Conservation (phyloP, 1,140 invertebrate species). For the Zaprionus taronus region DNA sequence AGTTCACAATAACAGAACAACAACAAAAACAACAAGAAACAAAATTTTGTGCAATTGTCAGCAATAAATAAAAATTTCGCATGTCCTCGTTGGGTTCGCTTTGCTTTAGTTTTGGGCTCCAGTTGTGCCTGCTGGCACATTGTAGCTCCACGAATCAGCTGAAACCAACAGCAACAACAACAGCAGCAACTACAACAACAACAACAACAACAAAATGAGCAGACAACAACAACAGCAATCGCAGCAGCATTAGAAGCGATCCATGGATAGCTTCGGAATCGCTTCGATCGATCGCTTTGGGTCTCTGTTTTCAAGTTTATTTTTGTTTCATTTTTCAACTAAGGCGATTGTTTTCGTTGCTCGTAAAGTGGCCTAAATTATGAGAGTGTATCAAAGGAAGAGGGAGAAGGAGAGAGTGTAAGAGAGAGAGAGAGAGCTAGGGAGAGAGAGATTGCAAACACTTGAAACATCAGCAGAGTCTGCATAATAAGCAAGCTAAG, state of each 20-base stretch:
- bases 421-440: not conserved
- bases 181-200: not conserved
- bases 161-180: slow-evolving; percentile 30
- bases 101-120: slow-evolving; percentile 24
- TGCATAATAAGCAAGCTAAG: not conserved
- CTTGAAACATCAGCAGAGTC: not conserved
- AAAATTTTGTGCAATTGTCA: slow-evolving; percentile 81
- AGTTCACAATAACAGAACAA: slow-evolving; percentile 32
- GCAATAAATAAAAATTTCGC: slow-evolving; percentile 83
- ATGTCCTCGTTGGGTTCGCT: slow-evolving; percentile 67
- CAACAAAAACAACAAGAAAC: slow-evolving; percentile 18
- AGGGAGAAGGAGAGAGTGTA: not conserved
- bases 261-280: slow-evolving; percentile 33
- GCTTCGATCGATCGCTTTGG: slow-evolving; percentile 24
- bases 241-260: slow-evolving; percentile 6
- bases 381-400: slow-evolving; percentile 37
- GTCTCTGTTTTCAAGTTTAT: slow-evolving; percentile 70
- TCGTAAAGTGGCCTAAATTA: slow-evolving; percentile 66
- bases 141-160: slow-evolving; percentile 60
- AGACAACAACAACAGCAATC: slow-evolving; percentile 2
- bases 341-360: slow-evolving; percentile 57
- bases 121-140: slow-evolving; percentile 72
- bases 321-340: slow-evolving; percentile 48
- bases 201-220: slow-evolving; percentile 11
- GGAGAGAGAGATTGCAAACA: not conserved